Base-by-base conservation (phyloP, 2,113 vertebrate genomes). In the Amphiprion percula region DNA sequence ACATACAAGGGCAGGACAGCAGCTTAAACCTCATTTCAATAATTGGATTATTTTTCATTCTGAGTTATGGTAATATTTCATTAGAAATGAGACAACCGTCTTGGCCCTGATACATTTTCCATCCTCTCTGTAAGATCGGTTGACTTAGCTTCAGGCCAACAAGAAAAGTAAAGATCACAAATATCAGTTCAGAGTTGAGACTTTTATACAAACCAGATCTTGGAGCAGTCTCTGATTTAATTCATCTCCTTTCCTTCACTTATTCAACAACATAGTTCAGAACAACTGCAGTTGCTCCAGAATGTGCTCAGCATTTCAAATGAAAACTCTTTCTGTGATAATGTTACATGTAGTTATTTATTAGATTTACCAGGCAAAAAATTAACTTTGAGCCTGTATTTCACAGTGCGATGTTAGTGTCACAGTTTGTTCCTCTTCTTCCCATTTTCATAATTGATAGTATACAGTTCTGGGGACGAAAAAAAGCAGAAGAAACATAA, bases 161-260 rank as follows among this genome's bases (percentile, higher is more conserved):
- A 28, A 33, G 41, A 77, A 74, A 59, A 2, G 0, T 7, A 73
- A 67, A 66, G 46, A 50, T n/a, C 33, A 21, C 44, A 70, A 37
- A 53, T 33, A 37, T 80, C 54, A 55, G 21, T 23, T 41, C 21
- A 59, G 37, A 15, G 54, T 26, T 0, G 17, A 54, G 37, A 63
- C 12, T 59, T 78, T 62, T 50, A 54, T 15, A 50, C 33, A 79
- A 66, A 82, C 10, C 64, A 50, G 59, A 47, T 58, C 26, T 24
- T 30, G 0, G 33, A 60, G 15, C 46, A 37, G n/a, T n/a, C 16
- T 8, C 33, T 66, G 39, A 66, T 69, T 73, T 17, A 67, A 54
- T 52, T 26, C n/a, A 46, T 23, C 30, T 68, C 78, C 21, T 41
- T 68, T 16, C 14, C 17, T 50, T 16, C 1, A 5, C 37, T 77